Evolutionary conservation across 2,888 invertebrate species (phyloP), one percentile per base, ranked within the genome.

Genomic region (Sesamia inferens): DNA sequence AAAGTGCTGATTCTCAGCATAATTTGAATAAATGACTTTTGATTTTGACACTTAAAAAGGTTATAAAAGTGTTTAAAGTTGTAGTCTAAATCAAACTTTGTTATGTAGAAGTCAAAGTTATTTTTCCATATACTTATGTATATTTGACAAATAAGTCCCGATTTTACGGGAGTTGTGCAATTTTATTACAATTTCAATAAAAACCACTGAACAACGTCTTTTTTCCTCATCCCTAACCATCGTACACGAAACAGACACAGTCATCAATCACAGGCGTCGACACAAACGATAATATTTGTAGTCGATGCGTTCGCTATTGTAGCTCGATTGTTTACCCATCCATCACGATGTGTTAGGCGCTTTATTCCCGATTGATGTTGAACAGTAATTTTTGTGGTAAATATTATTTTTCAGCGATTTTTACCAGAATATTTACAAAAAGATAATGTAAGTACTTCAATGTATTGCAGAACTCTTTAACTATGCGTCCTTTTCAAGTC

Each of bases 251-350:
- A 63, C 79, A 79, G 82, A 48, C 47, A 66, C n/a, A n/a, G 2
- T 59, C 48, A 81, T 79, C 58, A 67, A 77, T 79, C 71, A 59
- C 5, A 16, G 2, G 10, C 8, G 42, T 39, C 72, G 47, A 78
- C 71, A 55, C 66, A 31, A 81, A 79, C 59, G 51, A 71, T 71
- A 82, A 82, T 67, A 79, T 77, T 81, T 67, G 66, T 13, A 58
- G 51, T 13, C 55, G 59, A 78, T 48, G 19, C 39, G 54, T 62
- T 62, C 51, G 39, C 55, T 44, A 65, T 81, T 69, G 57, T 70
- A 65, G 14, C 44, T 14, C n/a, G 14, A 47, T 57, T 48, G 39
- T 66, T 80, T 47, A 19, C 13, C 10, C 2, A 68, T 55, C 57
- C 11, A 58, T 81, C 58, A 68, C 58, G 7, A 68, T 63, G 7